A percentile compares a stretch with the other conserved stretches of the same genome.
Conservation (phyloP, 2,888 invertebrate species). For the Lamproptera curius region DNA sequence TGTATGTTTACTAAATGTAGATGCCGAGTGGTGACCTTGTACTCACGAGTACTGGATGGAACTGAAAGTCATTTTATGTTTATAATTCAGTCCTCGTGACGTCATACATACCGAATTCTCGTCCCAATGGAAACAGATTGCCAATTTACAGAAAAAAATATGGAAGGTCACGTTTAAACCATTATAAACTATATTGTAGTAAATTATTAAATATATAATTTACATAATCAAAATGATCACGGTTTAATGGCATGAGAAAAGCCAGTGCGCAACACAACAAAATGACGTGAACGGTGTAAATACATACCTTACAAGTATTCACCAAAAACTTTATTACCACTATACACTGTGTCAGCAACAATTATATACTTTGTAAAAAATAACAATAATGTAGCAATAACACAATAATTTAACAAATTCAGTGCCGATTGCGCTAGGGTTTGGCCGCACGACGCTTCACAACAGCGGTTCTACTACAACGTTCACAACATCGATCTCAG, state of each 20-base stretch:
- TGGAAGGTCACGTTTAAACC: too few relatives aligned
- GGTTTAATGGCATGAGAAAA: conserved; percentile 43
- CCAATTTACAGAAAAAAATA: too few relatives aligned
- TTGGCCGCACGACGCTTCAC: conserved; percentile 53
- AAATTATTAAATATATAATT: too few relatives aligned
- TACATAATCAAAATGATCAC: too few relatives aligned
- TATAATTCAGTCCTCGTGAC: conserved; percentile 70
- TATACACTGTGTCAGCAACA: conserved; percentile 24
- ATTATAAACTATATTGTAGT: too few relatives aligned
- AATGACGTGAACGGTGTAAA: conserved; percentile 57
- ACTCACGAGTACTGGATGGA: conserved; percentile 58
- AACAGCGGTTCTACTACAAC: conserved; percentile 47
- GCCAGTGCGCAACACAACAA: conserved; percentile 46
- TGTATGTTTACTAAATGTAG: conserved; percentile 60
- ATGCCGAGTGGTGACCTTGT: conserved; percentile 65
- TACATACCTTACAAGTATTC: conserved; percentile 54
- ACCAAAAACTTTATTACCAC: conserved; percentile 35
- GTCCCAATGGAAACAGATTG: conserved; percentile 38
- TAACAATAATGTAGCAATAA: conserved; percentile 32
- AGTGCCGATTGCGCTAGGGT: conserved; percentile 49
- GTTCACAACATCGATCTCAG: conserved; percentile 55
- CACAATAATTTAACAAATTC: conserved; percentile 44
- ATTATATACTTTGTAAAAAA: conserved; percentile 30
- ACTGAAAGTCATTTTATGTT: conserved; percentile 64
- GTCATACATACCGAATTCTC: conserved; percentile 68